Percentiles rank a stretch among this genome's conserved stretches.
phyloP scores from a whole-genome alignment of 1,140 invertebrate species.

The Calliopsis andreniformis region DNA sequence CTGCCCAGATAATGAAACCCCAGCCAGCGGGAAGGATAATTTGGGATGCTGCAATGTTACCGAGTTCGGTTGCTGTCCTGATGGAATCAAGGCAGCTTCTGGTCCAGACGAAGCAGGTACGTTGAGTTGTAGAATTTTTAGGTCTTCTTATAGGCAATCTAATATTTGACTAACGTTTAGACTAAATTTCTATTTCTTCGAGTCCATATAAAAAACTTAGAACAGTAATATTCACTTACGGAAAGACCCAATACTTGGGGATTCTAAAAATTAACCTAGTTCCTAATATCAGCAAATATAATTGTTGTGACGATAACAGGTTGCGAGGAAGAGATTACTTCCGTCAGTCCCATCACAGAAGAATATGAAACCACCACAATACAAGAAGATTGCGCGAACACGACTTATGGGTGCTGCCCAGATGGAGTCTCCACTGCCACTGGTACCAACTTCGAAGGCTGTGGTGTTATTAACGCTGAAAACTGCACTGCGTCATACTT shows the following conservation, averaged over 20 bases:
- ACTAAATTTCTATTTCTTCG: no score
- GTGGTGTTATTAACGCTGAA: slow-evolving; percentile 79
- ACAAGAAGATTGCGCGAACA: slow-evolving; percentile 76
- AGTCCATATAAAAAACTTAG: no score
- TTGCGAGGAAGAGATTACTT: slow-evolving; percentile 63
- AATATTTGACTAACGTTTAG: no score
- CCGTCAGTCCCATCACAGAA: slow-evolving; percentile 49
- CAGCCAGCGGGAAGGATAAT: slow-evolving; percentile 83
- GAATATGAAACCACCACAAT: slow-evolving; percentile 65
- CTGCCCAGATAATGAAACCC: slow-evolving; percentile 85
- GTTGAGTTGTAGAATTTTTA: no score
- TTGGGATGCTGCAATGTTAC: slow-evolving; percentile 84
- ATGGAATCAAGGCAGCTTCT: slow-evolving; percentile 86
- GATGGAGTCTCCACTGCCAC: slow-evolving; percentile 82
- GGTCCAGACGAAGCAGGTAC: slow-evolving; percentile 85
- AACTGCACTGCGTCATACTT: slow-evolving; percentile 84
- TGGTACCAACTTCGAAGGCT: slow-evolving; percentile 81
- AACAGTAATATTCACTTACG: no score
- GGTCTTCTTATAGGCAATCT: no score
- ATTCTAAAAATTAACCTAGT: no score
- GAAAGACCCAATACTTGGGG: no score
- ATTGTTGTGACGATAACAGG: slow-evolving; percentile 62
- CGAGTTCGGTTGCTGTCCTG: slow-evolving; percentile 90
- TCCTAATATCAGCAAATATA: no score
- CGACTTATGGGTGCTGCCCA: slow-evolving; percentile 84